A percentile compares a stretch with the other conserved stretches of the same genome.
Conservation (phyloP, 2,888 invertebrate species). For the Diachrysia chrysitis region DNA sequence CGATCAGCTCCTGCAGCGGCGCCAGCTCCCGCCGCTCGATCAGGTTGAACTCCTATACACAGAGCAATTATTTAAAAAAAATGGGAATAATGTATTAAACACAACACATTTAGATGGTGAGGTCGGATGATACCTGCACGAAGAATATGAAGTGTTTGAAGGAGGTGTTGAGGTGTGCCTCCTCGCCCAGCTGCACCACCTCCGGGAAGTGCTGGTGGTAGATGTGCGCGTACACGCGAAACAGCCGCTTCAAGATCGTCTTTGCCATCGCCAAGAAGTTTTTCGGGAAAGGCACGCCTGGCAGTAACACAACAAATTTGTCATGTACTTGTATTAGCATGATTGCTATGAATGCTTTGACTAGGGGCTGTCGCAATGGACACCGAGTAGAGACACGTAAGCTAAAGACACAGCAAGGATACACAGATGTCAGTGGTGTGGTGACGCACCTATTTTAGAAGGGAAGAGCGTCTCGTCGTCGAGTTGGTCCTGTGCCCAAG, state of each 20-base stretch:
- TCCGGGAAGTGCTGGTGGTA: slow-evolving; percentile 99
- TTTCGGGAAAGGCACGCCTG: slow-evolving; percentile 98
- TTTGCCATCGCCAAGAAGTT: slow-evolving; percentile 99
- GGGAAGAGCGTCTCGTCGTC: slow-evolving; percentile 99
- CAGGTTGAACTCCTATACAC: slow-evolving; percentile 96
- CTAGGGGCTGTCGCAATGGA: not conserved
- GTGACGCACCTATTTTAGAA: slow-evolving; percentile 94
- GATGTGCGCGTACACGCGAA: slow-evolving; percentile 99
- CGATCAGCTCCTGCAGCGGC: slow-evolving; percentile 98
- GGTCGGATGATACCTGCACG: slow-evolving; percentile 92
- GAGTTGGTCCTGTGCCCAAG: slow-evolving; percentile 99
- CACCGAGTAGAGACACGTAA: not conserved
- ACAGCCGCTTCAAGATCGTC: slow-evolving; percentile 98
- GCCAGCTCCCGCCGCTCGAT: slow-evolving; percentile 99
- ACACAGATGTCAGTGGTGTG: not conserved
- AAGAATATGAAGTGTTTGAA: slow-evolving; percentile 99
- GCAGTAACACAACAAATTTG: slow-evolving; percentile 9
- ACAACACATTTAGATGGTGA: not conserved
- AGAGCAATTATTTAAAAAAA: not conserved
- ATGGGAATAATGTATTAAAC: not conserved
- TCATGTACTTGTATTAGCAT: not conserved
- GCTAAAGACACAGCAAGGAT: too few species aligned
- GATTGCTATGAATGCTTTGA: not conserved
- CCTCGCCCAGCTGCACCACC: slow-evolving; percentile 99
- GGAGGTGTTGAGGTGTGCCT: slow-evolving; percentile 99